Base-by-base conservation (phyloP, 2,888 invertebrate species). In the Bhutanitis thaidina region DNA sequence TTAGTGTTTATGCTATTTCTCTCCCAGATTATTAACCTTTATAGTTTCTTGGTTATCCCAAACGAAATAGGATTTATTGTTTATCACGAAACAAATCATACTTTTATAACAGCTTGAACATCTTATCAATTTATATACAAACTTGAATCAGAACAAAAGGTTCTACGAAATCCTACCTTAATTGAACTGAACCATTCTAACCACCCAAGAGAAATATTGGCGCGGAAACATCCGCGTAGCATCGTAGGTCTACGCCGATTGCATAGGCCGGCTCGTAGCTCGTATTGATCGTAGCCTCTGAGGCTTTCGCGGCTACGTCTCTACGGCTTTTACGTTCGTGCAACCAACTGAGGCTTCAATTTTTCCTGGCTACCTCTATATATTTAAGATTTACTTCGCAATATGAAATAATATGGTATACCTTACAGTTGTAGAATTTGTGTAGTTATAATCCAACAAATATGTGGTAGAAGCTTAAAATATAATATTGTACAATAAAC, bases 271-370 rank as follows among this genome's bases (percentile, higher is more conserved):
- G 35, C 32, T 37, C 61, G 63, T 48, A 51, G 60, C 60, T 56
- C 46, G 46, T 67, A 64, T 67, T 53, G 67, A 69, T 68, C 65
- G 66, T 59, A 61, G 63, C 43, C 54, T 47, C 52, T 37, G 32
- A 57, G 57, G 56, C 50, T 51, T 49, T 54, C 53, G 55, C 52
- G 45, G 54, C 51, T 56, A 54, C 59, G 54, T 45, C 55, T 57
- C 54, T 52, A 59, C 59, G 53, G 55, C 57, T 49, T 55, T 60
- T 55, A 60, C 56, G 50, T 55, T 58, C 54, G 51, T 58, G 40
- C 29, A 36, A 29, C 39, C 44, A 50, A 50, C 39, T 45, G 45
- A 36, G 15, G 40, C 45, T 36, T 41, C 20, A 46, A 49, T 47
- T 32, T 49, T 47, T 16, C 43, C 30, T 32, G 16, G 39, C 20